These are phyloP conservation scores for Pseudochirops cupreus DNA, from an alignment of 2,797 vertebrate species.

Conservation along the genomic window DNA sequence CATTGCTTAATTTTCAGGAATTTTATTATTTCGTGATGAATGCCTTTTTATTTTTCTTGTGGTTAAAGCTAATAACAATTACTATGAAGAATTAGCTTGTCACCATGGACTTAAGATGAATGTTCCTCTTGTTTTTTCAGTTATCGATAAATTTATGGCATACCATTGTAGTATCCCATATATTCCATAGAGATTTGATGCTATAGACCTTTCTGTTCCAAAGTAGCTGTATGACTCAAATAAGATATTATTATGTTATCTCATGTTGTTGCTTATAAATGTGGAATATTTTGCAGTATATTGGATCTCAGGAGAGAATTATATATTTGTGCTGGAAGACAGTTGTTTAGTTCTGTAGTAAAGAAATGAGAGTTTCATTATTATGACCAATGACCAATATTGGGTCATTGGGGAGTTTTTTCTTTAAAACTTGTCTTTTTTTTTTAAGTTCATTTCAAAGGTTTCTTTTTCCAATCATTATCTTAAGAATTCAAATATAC, in stretches of 20 bases:
- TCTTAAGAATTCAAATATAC: neutral
- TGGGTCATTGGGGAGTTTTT: neutral
- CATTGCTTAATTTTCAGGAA: neutral
- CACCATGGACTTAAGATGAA: neutral
- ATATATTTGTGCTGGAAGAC: neutral
- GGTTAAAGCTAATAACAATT: neutral
- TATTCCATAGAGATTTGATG: neutral
- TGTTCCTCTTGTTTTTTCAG: neutral
- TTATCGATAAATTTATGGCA: neutral
- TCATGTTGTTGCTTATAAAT: neutral
- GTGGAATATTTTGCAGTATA: neutral
- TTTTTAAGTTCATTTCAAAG: neutral
- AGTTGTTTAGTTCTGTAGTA: neutral
- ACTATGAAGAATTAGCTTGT: neutral
- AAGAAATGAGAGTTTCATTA: neutral
- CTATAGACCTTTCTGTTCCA: neutral
- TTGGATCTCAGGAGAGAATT: neutral
- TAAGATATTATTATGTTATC: neutral
- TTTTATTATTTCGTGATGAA: neutral
- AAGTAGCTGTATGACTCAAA: neutral
- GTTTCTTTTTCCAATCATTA: neutral
- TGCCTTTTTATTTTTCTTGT: slow-evolving; percentile 10
- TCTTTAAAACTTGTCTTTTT: neutral
- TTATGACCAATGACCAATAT: neutral
- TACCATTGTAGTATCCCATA: too few species aligned